Evolutionary conservation across 2,888 invertebrate species (phyloP).

Genomic region (Eledona agricola): DNA sequence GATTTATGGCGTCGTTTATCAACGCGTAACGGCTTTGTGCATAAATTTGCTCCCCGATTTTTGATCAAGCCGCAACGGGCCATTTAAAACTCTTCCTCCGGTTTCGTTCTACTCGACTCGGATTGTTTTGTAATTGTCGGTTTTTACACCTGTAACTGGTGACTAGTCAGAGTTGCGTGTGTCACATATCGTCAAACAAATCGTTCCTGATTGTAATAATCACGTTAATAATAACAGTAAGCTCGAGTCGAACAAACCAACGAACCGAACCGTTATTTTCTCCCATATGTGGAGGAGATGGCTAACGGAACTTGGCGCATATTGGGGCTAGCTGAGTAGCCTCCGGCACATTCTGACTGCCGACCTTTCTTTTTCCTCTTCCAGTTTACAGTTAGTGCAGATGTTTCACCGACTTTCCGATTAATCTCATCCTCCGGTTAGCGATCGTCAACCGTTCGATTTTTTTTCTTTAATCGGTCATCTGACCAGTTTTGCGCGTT

Average conservation of each 20-base stretch:
- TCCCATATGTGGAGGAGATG: conserved; percentile 41
- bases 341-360: conserved; percentile 35
- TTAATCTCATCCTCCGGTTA: conserved; percentile 5
- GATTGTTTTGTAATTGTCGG: too few species aligned
- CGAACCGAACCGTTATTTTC: conserved; percentile 42
- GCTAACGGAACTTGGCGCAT: conserved; percentile 42
- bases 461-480: conserved; percentile 2
- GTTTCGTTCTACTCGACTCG: too few species aligned
- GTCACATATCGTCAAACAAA: too few species aligned
- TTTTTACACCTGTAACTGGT: conserved; percentile 21
- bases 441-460: conserved; percentile 9
- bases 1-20: conserved; percentile 11
- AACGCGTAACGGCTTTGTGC: not conserved
- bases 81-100: conserved; percentile 1
- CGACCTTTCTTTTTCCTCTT: conserved; percentile 40
- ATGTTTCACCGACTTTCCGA: conserved; percentile 26
- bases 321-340: conserved; percentile 42
- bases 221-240: conserved; percentile 42
- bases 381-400: conserved; percentile 31
- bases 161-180: conserved; percentile 32
- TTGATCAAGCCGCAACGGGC: too few species aligned
- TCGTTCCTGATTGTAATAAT: conserved; percentile 7
- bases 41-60: not conserved
- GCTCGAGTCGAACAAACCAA: conserved; percentile 31
- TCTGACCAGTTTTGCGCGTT: too few species aligned